Evolutionary conservation across 2,113 vertebrate species (phyloP).

Genomic region (Pachyramphus minor): DNA sequence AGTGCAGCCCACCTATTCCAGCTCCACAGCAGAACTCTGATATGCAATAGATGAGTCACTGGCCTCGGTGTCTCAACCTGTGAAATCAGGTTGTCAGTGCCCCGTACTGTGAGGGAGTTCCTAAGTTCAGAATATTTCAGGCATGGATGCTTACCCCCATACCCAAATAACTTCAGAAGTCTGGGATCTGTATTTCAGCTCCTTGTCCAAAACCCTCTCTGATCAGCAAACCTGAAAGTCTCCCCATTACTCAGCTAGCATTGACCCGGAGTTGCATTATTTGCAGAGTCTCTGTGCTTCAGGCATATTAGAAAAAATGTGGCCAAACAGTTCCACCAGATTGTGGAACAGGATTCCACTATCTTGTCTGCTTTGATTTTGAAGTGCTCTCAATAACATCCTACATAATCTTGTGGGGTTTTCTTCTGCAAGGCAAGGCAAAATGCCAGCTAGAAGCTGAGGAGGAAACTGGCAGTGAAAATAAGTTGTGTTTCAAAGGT

Average conservation of each 20-base stretch:
- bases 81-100: neutral
- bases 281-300: constrained; percentile 21
- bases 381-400: neutral
- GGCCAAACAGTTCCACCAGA: constrained; percentile 11
- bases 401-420: neutral
- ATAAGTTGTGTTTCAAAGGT: neutral
- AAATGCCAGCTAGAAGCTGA: constrained; percentile 5
- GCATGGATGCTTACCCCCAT: neutral
- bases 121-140: neutral
- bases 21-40: neutral
- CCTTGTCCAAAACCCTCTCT: neutral
- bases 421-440: neutral
- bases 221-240: neutral
- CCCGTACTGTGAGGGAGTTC: neutral
- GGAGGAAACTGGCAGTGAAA: constrained; percentile 41
- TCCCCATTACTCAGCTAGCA: neutral
- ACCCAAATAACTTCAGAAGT: neutral
- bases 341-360: constrained; percentile 38
- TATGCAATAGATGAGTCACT: neutral
- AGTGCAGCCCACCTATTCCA: neutral
- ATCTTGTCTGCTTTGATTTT: constrained; percentile 32
- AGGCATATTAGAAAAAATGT: constrained; percentile 38
- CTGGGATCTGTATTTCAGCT: neutral
- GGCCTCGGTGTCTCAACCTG: neutral
- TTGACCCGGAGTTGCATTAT: neutral